Percentiles rank a stretch among this genome's conserved stretches.
phyloP scores from a whole-genome alignment of 1,140 invertebrate genomes.

The Penaeus japonicus region DNA sequence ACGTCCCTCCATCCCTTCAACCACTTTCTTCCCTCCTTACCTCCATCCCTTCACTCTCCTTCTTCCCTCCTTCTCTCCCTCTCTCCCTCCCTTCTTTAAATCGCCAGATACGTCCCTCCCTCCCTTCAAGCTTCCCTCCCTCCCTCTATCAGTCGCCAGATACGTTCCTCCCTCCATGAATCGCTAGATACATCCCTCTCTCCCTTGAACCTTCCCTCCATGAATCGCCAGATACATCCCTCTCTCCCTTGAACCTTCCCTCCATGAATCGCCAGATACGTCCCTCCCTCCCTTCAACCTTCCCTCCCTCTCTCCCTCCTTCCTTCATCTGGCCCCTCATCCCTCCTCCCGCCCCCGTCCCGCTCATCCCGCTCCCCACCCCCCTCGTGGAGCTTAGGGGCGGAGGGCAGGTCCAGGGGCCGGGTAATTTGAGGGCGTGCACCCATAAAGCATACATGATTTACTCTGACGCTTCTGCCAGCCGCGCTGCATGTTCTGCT shows the following conservation, averaged over 20 bases:
- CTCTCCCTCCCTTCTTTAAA: not conserved
- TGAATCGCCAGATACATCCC: not conserved
- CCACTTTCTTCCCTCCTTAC: not conserved
- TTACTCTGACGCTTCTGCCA: constrained; percentile 52
- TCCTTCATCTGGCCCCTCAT: not conserved
- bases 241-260: not conserved
- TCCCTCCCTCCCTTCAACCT: not conserved
- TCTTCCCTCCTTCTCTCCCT: not conserved
- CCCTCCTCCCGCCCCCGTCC: too few relatives aligned
- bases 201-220: too few relatives aligned
- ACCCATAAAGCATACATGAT: constrained; percentile 53
- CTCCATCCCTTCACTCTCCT: not conserved
- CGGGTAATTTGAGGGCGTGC: constrained; percentile 54
- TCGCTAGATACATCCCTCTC: not conserved
- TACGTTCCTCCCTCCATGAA: not conserved
- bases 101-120: not conserved
- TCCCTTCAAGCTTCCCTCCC: too few relatives aligned
- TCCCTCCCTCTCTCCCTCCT: not conserved
- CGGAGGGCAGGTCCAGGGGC: not conserved
- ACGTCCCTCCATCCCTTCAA: not conserved
- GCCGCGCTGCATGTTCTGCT: constrained; percentile 41
- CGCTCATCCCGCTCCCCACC: not conserved
- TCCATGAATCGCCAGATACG: not conserved
- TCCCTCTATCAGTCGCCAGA: not conserved
- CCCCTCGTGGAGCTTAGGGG: not conserved